phyloP scores from a whole-genome alignment of 2,888 invertebrate species.

The Druceiella hillmani region DNA sequence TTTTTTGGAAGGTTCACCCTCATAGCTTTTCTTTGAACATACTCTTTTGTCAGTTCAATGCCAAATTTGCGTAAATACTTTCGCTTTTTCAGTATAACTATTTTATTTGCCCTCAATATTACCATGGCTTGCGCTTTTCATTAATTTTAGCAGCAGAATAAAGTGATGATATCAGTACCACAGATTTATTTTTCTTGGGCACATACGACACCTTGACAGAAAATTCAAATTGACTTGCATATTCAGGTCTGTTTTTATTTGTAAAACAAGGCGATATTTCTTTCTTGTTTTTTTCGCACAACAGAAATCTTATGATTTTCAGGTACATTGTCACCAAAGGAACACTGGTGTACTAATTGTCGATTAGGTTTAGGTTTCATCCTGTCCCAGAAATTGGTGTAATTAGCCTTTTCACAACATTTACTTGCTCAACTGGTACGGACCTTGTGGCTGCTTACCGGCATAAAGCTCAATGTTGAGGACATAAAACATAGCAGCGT shows the following conservation, averaged over 20 bases:
- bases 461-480: constrained; percentile 27
- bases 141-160: constrained; percentile 19
- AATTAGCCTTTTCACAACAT: constrained; percentile 25
- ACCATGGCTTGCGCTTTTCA: constrained; percentile 22
- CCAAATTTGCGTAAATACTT: constrained; percentile 21
- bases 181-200: constrained; percentile 25
- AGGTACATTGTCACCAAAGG: constrained; percentile 23
- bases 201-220: constrained; percentile 25
- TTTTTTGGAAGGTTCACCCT: constrained; percentile 15
- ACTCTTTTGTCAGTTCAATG: constrained; percentile 19
- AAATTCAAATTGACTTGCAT: constrained; percentile 18
- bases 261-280: constrained; percentile 18
- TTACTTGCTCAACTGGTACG: constrained; percentile 24
- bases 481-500: constrained; percentile 23
- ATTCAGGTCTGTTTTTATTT: constrained; percentile 9
- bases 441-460: constrained; percentile 26
- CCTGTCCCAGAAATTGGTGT: constrained; percentile 27
- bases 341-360: constrained; percentile 28
- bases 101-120: no score
- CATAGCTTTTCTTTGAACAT: constrained; percentile 10
- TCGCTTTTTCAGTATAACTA: constrained; percentile 18
- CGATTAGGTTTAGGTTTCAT: constrained; percentile 27
- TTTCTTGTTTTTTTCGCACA: constrained; percentile 19
- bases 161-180: constrained; percentile 20
- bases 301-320: constrained; percentile 19